Base-by-base conservation (phyloP, 2,888 invertebrate genomes). In the Ditylenchus weischeri region DNA sequence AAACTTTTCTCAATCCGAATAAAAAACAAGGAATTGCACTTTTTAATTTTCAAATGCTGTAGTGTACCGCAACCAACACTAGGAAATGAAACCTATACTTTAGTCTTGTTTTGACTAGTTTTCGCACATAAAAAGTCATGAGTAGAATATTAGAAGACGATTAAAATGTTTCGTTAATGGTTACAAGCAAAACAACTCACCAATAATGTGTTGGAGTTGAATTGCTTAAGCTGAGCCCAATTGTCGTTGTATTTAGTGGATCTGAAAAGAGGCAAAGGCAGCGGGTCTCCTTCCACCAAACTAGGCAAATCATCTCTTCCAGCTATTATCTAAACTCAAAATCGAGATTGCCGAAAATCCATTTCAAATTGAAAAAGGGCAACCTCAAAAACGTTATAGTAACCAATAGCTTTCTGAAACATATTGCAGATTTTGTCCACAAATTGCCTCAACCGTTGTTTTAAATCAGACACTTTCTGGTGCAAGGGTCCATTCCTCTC, bases 301-400 rank as follows among this genome's bases (percentile, higher is more conserved):
- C 69, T 68, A 13, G 69, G 64, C 57, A 77, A 50, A 71, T 80
- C 80, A 49, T 75, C 73, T 0, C 79, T 70, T 36, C 75, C 73
- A 8, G 70, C 64, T 13, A 76, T 51, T 13, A 76, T 76, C 76
- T 77, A 66, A 49, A 72, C 60, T 59, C 47, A 59, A 59, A 29
- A 59, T 18, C 18, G 10, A 7, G 5, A 43, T 47, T 47, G 8
- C 11, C 7, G 19, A 19, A 47, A 43, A 35, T n/a, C 2, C n/a
- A 2, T 58, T 58, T n/a, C 5, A 2, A 29, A 29, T 29, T 29
- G 5, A 10, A 10, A 43, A 43, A 43, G 2, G 15, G 8, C 43
- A 43, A 68, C 68, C 29, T 71, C 71, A 57, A 71, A 71, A 36
- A 71, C 18, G 19, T 62, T 71, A 49, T 71, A 71, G 23, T 71